Evolutionary conservation across 2,113 vertebrate species (phyloP).

Genomic region (Delphinus delphis): DNA sequence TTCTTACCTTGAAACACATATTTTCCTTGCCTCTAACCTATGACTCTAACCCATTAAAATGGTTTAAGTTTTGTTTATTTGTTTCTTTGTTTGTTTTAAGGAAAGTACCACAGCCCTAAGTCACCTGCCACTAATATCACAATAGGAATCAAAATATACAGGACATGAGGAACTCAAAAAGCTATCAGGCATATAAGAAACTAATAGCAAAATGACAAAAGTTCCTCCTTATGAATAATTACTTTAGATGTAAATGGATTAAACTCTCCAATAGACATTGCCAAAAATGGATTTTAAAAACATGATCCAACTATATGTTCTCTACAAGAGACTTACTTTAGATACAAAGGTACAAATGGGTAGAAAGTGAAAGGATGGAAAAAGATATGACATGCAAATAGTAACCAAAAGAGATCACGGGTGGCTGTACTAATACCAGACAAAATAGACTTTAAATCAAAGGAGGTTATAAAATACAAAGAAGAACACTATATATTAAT

Average conservation of each 20-base stretch:
- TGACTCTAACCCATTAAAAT: not conserved
- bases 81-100: not conserved
- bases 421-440: not conserved
- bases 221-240: not conserved
- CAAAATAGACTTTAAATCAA: not conserved
- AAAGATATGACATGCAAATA: not conserved
- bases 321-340: not conserved
- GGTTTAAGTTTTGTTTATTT: not conserved
- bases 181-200: not conserved
- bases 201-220: not conserved
- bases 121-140: not conserved
- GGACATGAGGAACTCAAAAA: not conserved
- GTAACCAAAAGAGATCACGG: not conserved
- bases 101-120: not conserved
- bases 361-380: not conserved
- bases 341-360: not conserved
- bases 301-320: not conserved
- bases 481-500: not conserved
- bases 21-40: not conserved
- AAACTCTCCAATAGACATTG: not conserved
- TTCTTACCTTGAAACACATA: not conserved
- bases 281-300: not conserved
- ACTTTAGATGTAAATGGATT: not conserved
- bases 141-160: conserved; percentile 30
- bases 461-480: not conserved